Evolutionary conservation across 2,113 vertebrate species (phyloP).

Genomic region (Parus major): DNA sequence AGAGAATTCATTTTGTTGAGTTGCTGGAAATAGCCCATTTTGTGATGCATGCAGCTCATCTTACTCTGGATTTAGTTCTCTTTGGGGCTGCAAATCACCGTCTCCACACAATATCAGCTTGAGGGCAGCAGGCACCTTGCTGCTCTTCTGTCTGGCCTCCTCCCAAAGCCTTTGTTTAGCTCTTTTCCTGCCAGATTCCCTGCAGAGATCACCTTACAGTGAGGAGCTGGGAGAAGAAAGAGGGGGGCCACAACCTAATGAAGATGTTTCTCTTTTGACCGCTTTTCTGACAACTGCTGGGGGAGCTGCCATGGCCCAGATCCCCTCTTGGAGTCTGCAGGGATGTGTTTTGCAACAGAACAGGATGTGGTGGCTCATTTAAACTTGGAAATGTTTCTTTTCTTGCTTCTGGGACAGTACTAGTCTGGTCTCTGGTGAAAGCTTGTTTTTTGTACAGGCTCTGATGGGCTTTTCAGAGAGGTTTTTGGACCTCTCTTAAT

Average conservation of each 20-base stretch:
- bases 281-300: not conserved
- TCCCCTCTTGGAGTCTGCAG: not conserved
- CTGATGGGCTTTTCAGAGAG: not conserved
- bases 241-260: not conserved
- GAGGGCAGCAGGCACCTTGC: not conserved
- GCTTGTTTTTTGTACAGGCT: not conserved
- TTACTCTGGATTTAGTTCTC: conserved; percentile 15
- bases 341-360: not conserved
- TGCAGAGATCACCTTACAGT: not conserved
- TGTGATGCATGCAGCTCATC: not conserved
- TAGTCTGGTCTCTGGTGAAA: not conserved
- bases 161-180: conserved; percentile 45
- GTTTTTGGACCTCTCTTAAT: not conserved
- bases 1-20: not conserved
- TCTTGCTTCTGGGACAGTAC: not conserved
- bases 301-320: not conserved
- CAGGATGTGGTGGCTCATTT: not conserved
- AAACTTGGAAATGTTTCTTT: not conserved
- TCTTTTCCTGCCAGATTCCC: not conserved
- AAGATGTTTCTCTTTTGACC: not conserved
- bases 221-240: not conserved
- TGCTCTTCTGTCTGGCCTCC: conserved; percentile 5
- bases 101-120: not conserved
- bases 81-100: not conserved
- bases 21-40: conserved; percentile 16